Conservation (phyloP, 1,140 invertebrate species). For the Drosophila ercepeae region DNA sequence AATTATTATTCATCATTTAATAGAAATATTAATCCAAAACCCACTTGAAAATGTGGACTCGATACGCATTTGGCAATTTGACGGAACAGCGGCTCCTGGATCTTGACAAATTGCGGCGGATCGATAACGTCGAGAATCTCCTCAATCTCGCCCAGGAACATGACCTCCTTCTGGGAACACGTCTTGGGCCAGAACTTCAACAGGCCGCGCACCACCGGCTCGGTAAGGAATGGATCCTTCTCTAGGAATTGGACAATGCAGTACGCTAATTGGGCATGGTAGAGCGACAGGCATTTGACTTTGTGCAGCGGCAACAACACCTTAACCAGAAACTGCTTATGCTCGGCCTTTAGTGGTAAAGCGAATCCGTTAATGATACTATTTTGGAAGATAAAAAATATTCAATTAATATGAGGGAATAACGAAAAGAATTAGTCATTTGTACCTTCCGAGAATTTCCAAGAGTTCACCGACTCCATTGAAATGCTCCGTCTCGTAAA, state of each 20-base stretch:
- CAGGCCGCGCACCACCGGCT: constrained; percentile 97
- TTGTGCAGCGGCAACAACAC: constrained; percentile 99
- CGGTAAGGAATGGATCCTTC: constrained; percentile 98
- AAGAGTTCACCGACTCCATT: constrained; percentile 99
- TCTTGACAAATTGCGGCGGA: constrained; percentile 98
- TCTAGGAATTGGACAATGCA: constrained; percentile 99
- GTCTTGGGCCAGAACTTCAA: constrained; percentile 99
- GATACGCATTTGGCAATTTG: constrained; percentile 99
- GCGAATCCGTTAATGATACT: constrained; percentile 99
- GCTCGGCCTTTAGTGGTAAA: constrained; percentile 97
- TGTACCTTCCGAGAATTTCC: constrained; percentile 97
- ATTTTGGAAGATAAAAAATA: constrained; percentile 75
- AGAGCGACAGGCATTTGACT: constrained; percentile 96
- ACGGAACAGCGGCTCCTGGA: constrained; percentile 98
- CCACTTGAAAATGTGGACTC: constrained; percentile 98
- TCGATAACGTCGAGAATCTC: constrained; percentile 99
- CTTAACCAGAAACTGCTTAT: constrained; percentile 99
- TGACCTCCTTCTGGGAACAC: constrained; percentile 99
- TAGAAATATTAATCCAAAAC: too few relatives aligned
- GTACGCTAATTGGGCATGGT: constrained; percentile 99
- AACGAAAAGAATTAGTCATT: neutral
- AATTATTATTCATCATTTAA: too few relatives aligned
- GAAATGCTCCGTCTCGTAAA: constrained; percentile 99
- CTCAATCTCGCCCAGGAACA: constrained; percentile 99
- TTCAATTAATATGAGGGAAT: neutral